A percentile compares a stretch with the other conserved stretches of the same genome.
Evolutionary conservation across 1,140 invertebrate species (phyloP).

Genomic region (Formica exsecta): DNA sequence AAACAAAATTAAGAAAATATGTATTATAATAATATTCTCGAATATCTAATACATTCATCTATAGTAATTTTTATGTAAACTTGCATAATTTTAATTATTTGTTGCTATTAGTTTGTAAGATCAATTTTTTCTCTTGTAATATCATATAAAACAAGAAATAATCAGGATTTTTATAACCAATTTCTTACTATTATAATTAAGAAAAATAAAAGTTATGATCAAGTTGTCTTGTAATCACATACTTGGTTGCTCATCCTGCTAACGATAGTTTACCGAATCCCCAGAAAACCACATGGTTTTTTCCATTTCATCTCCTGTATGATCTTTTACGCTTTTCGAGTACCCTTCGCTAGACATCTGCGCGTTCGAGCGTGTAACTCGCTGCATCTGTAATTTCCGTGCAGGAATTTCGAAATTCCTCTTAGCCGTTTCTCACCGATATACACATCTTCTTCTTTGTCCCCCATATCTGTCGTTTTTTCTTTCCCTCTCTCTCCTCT

Average conservation of each 20-base stretch:
- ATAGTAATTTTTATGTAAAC: too few relatives aligned
- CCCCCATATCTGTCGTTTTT: neutral
- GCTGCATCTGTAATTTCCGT: constrained; percentile 77
- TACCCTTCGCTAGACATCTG: constrained; percentile 56
- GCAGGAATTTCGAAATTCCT: constrained; percentile 65
- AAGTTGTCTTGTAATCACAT: neutral
- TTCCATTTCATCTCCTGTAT: constrained; percentile 6
- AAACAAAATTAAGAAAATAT: too few relatives aligned
- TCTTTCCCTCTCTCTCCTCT: neutral
- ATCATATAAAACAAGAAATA: neutral
- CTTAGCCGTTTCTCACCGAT: constrained; percentile 30
- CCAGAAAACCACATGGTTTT: neutral
- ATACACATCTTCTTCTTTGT: constrained; percentile 24
- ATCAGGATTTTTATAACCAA: neutral
- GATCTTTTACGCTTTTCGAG: constrained; percentile 22
- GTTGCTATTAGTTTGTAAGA: neutral
- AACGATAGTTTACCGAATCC: constrained; percentile 27
- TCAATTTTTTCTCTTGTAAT: neutral
- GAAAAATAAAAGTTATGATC: neutral
- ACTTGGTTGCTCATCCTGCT: constrained; percentile 14
- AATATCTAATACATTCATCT: too few relatives aligned
- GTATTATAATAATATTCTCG: too few relatives aligned
- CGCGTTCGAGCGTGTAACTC: constrained; percentile 73
- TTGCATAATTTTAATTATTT: too few relatives aligned
- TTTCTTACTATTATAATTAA: neutral